A percentile compares a stretch with the other conserved stretches of the same genome.
Evolutionary conservation across 1,140 invertebrate species (phyloP).

Genomic region (Grapholita molesta): DNA sequence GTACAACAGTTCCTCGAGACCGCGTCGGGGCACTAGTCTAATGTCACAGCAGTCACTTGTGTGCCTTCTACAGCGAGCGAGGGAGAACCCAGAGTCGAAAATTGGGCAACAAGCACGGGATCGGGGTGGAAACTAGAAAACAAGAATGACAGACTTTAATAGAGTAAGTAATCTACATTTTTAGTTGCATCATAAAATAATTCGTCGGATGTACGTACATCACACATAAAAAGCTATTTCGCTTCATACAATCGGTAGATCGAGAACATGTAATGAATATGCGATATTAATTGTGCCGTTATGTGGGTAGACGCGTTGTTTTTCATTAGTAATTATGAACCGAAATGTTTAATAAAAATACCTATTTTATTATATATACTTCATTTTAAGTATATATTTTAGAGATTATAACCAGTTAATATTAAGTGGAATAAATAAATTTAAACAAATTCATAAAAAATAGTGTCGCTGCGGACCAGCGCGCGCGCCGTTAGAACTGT

Average conservation of each 20-base stretch:
- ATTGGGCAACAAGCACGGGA: slow-evolving; percentile 19
- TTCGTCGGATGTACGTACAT: background rate
- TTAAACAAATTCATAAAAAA: slow-evolving; percentile 44
- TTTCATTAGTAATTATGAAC: background rate
- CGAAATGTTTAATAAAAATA: background rate
- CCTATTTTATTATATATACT: too few species aligned
- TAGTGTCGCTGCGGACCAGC: slow-evolving; percentile 37
- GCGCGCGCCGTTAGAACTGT: slow-evolving; percentile 68
- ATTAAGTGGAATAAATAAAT: slow-evolving; percentile 20
- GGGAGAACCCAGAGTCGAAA: slow-evolving; percentile 26
- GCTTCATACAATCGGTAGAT: background rate
- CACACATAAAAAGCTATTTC: background rate
- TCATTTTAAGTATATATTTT: too few species aligned
- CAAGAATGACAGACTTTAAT: slow-evolving; percentile 23
- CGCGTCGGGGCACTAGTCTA: background rate
- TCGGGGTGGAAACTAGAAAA: slow-evolving; percentile 51
- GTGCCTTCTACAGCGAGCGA: slow-evolving; percentile 29
- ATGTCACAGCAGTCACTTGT: slow-evolving; percentile 18
- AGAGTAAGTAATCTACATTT: background rate
- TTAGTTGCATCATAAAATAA: background rate
- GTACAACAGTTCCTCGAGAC: slow-evolving; percentile 24
- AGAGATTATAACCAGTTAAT: slow-evolving; percentile 18
- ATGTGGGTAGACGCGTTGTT: background rate
- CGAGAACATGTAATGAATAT: background rate
- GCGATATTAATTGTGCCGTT: background rate